Conservation (phyloP, 2,113 vertebrate species). For the Pelecanoides urinatrix region DNA sequence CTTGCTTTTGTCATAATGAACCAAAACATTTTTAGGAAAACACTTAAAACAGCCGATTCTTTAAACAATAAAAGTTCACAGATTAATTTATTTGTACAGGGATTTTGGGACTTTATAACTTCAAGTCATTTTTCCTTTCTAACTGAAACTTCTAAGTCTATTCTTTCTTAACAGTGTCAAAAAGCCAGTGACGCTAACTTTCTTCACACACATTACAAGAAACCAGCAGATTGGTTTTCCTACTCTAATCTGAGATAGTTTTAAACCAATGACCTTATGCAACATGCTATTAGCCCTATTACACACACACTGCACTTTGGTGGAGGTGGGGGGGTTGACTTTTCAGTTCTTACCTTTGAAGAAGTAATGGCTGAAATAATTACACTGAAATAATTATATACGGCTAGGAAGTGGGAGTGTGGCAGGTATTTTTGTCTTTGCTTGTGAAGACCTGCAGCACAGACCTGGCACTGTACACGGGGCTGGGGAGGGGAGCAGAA, state of each 20-base stretch:
- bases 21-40: background rate
- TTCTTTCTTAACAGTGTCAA: background rate
- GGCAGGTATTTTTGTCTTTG: background rate
- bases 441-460: background rate
- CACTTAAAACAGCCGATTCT: background rate
- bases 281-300: background rate
- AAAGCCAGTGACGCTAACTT: background rate
- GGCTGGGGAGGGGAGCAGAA: background rate
- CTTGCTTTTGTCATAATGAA: background rate
- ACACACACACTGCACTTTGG: background rate
- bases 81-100: background rate
- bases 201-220: background rate
- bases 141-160: background rate
- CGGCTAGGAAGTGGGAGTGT: rapidly evolving
- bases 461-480: rapidly evolving
- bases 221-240: background rate
- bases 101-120: background rate
- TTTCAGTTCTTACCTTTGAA: background rate
- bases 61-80: background rate
- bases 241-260: background rate
- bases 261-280: background rate
- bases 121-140: background rate
- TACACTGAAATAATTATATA: background rate
- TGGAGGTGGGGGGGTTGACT: background rate
- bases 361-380: background rate